A percentile compares a stretch with the other conserved stretches of the same genome.
Conservation (phyloP, 2,888 invertebrate species). For the Trachelus iudaicus region DNA sequence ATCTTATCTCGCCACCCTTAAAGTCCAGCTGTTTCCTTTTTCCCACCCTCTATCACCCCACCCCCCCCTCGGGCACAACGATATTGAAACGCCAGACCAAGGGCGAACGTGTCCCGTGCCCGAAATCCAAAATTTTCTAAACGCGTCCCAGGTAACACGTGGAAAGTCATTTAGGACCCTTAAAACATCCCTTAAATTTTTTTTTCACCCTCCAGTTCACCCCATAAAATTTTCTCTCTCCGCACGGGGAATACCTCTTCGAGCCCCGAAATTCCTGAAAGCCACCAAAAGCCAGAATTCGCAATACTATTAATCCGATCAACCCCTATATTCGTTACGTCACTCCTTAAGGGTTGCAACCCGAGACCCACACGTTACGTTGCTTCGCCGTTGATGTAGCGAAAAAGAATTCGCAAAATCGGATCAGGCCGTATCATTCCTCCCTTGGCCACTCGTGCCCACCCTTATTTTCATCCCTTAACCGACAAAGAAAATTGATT, state of each 20-base stretch:
- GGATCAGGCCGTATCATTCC: too few relatives aligned
- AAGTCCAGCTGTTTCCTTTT: not conserved
- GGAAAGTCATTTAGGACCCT: not conserved
- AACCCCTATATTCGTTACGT: not conserved
- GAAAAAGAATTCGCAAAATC: too few relatives aligned
- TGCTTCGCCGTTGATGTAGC: fast-evolving
- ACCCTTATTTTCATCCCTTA: too few relatives aligned
- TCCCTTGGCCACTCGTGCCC: too few relatives aligned
- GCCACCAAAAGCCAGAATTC: not conserved
- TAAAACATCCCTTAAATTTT: not conserved
- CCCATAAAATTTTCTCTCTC: not conserved
- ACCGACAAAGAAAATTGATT: too few relatives aligned
- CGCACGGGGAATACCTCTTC: too few relatives aligned
- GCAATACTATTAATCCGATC: not conserved
- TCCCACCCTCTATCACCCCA: too few relatives aligned
- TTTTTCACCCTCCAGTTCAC: not conserved
- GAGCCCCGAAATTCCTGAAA: not conserved
- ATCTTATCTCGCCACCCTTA: not conserved
- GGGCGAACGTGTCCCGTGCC: not conserved
- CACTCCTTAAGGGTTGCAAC: not conserved
- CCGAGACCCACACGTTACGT: not conserved
- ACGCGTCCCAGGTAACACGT: not conserved
- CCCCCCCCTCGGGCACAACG: too few relatives aligned
- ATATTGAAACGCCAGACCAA: not conserved
- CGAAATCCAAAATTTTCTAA: too few relatives aligned